Base-by-base conservation (phyloP, 2,113 vertebrate genomes). In the Miniopterus natalensis region DNA sequence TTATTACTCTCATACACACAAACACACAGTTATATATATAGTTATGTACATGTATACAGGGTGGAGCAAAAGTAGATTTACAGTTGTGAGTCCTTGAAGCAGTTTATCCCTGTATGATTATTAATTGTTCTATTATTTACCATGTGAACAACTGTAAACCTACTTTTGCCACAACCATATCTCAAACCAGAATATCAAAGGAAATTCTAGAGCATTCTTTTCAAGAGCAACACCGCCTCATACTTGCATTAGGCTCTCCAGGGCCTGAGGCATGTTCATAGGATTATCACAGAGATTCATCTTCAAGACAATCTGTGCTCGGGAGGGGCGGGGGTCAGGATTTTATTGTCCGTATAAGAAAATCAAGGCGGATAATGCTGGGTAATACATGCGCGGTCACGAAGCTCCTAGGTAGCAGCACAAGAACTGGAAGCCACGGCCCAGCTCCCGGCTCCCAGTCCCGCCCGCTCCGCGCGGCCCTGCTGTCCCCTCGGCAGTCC, bases 251-350 rank as follows among this genome's bases (percentile, higher is more conserved):
- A 70, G 13, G 47, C 40, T 92, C 57, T 92, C 71, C 31, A 40
- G 29, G 61, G 42, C 36, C 57, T 3, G 5, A 78, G 29, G n/a
- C 21, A 18, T 2, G 3, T 29, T 86, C 42, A 42, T 2, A 49
- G 27, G 21, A 77, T 71, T 5, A 15, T 65, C 70, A 75, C 10
- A 80, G 78, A 89, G 57, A 95, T 87, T 20, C 57, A 81, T 74
- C 74, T 92, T 95, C 11, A 78, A 20, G 51, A 75, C 25, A 45
- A 14, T 66, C 53, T 79, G 12, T 79, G 57, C 5, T 12, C 0
- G 29, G 6, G 29, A 20, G 0, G 9, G 36, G 20, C 0, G 0
- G 11, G 15, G 13, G 5, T 11, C 18, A 27, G 6, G 40, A 31
- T 55, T 74, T 70, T 86, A 61, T 73, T 40, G 36, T 49, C 66